Percentiles rank a stretch among this genome's conserved stretches.
phyloP scores from a whole-genome alignment of 2,888 invertebrate genomes.

The Cataglyphis livida region DNA sequence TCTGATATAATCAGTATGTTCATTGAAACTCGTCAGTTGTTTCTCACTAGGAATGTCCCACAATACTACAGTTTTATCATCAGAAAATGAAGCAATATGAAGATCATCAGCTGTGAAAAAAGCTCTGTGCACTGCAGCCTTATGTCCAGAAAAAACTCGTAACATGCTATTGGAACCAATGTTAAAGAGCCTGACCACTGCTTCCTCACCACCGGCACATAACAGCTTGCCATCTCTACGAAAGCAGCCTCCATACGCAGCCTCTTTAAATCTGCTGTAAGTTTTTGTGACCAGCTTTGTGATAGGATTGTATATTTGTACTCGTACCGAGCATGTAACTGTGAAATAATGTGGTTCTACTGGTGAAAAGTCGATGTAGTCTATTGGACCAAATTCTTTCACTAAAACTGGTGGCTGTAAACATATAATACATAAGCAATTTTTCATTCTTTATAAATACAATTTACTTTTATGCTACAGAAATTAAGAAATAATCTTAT shows the following conservation, averaged over 20 bases:
- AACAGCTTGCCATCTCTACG: constrained; percentile 93
- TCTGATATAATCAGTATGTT: constrained; percentile 93
- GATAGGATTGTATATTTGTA: constrained; percentile 94
- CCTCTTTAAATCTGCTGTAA: constrained; percentile 93
- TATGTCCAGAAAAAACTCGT: constrained; percentile 94
- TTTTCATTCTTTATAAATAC: background rate
- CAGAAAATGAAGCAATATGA: constrained; percentile 94
- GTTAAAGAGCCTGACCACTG: constrained; percentile 95
- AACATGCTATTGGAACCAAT: constrained; percentile 93
- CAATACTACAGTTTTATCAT: constrained; percentile 94
- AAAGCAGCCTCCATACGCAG: constrained; percentile 94
- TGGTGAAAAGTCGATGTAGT: constrained; percentile 96
- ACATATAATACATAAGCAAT: constrained; percentile 43
- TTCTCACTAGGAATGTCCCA: constrained; percentile 97
- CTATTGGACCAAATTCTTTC: constrained; percentile 97
- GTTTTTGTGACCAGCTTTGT: constrained; percentile 94
- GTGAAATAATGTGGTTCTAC: constrained; percentile 96
- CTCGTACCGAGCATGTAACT: constrained; percentile 96
- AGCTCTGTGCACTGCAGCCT: constrained; percentile 92
- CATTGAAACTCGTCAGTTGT: constrained; percentile 88
- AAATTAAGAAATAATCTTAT: background rate
- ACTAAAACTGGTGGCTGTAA: constrained; percentile 92
- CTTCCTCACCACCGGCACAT: constrained; percentile 96
- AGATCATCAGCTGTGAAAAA: constrained; percentile 93
- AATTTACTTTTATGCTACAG: background rate